Evolutionary conservation across 2,797 vertebrate genomes (phyloP).

Genomic region (Characodon lateralis): DNA sequence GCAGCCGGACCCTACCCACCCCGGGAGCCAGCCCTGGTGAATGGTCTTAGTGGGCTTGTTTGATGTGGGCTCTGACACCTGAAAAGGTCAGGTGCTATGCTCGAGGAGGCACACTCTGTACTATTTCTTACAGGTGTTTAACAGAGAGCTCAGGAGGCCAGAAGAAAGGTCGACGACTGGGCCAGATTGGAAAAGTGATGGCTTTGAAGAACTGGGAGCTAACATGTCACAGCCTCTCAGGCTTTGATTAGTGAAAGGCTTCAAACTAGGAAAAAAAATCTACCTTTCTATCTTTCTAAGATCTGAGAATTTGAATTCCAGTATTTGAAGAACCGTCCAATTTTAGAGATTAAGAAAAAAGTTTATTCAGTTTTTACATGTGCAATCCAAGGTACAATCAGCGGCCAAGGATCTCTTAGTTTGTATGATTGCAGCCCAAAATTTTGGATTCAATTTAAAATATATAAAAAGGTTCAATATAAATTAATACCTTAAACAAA

Average conservation of each 20-base stretch:
- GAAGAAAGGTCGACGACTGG: slow-evolving; percentile 68
- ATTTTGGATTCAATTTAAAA: slow-evolving; percentile 6
- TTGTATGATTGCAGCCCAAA: slow-evolving; percentile 12
- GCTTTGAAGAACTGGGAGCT: slow-evolving; percentile 68
- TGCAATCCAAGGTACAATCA: slow-evolving; percentile 26
- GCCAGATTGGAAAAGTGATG: slow-evolving; percentile 58
- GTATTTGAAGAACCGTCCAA: slow-evolving; percentile 3
- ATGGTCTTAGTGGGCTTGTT: slow-evolving; percentile 76
- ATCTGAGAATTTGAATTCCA: slow-evolving; percentile 23
- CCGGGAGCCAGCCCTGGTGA: slow-evolving; percentile 54
- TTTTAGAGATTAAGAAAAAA: not conserved
- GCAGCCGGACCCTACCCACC: slow-evolving; percentile 49
- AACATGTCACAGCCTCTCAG: slow-evolving; percentile 49
- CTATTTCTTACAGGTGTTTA: slow-evolving; percentile 82
- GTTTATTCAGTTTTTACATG: slow-evolving; percentile 15
- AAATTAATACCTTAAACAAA: not conserved
- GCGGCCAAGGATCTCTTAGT: not conserved
- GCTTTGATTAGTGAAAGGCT: slow-evolving; percentile 62
- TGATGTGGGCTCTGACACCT: slow-evolving; percentile 79
- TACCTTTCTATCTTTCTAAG: not conserved
- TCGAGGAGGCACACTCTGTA: slow-evolving; percentile 68
- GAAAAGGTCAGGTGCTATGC: slow-evolving; percentile 79
- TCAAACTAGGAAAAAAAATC: slow-evolving; percentile 23
- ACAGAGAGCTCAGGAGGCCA: slow-evolving; percentile 73
- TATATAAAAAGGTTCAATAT: not conserved